phyloP scores from a whole-genome alignment of 1,140 invertebrate genomes.

The Mesaphorura yosii region DNA sequence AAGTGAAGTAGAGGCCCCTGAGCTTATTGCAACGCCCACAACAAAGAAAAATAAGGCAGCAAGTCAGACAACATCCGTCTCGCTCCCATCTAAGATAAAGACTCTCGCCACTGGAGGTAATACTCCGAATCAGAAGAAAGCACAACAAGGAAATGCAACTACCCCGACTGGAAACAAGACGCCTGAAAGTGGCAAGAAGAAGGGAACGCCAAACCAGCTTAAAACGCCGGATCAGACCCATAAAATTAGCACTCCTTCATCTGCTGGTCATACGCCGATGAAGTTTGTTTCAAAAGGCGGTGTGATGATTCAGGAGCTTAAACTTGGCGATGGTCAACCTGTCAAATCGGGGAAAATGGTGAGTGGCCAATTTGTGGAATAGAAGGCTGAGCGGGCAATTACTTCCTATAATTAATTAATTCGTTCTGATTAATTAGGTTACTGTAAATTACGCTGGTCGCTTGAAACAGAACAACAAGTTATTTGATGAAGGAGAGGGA shows the following conservation, averaged over 20 bases:
- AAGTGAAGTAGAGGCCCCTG: constrained; percentile 4
- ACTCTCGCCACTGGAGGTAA: constrained; percentile 37
- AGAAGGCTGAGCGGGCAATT: neutral
- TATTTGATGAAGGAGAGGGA: constrained; percentile 67
- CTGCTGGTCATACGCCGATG: constrained; percentile 27
- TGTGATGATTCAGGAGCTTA: constrained; percentile 62
- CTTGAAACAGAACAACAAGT: constrained; percentile 65
- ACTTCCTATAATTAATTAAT: neutral
- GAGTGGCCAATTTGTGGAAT: constrained; percentile 12
- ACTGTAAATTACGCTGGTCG: constrained; percentile 64
- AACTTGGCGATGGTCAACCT: constrained; percentile 57
- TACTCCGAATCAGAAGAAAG: constrained; percentile 39
- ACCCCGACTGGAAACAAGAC: constrained; percentile 21
- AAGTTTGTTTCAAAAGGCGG: constrained; percentile 39
- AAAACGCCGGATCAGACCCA: constrained; percentile 45
- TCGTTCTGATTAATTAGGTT: constrained; percentile 35
- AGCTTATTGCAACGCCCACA: constrained; percentile 17
- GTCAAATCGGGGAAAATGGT: constrained; percentile 67
- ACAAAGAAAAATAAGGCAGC: constrained; percentile 11
- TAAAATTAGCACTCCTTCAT: constrained; percentile 32
- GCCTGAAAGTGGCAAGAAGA: neutral
- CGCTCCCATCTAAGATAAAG: no score
- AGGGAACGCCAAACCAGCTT: constrained; percentile 13
- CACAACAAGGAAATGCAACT: constrained; percentile 26
- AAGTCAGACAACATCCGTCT: constrained; percentile 38